Evolutionary conservation across 2,888 invertebrate species (phyloP).

Genomic region (Plagodis dolabraria): DNA sequence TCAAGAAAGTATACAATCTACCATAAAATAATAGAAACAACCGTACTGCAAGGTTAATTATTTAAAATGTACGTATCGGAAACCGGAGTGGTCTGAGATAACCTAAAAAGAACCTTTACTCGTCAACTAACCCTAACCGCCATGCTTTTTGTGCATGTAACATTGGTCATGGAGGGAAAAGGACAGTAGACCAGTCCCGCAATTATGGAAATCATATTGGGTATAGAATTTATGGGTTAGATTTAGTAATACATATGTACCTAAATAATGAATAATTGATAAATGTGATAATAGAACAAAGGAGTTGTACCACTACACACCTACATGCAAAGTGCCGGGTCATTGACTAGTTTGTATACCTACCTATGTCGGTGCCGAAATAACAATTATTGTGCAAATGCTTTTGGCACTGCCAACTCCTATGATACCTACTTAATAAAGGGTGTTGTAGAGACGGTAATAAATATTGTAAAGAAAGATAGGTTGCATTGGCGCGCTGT

Average conservation of each 20-base stretch:
- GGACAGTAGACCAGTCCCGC: constrained; percentile 9
- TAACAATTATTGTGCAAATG: constrained; percentile 50
- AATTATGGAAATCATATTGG: constrained; percentile 1
- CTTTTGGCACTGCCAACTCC: constrained; percentile 36
- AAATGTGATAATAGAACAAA: constrained; percentile 65
- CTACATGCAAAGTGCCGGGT: constrained; percentile 78
- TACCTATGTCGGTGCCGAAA: constrained; percentile 46
- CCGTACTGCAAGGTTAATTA: constrained; percentile 31
- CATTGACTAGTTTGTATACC: constrained; percentile 70
- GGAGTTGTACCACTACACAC: constrained; percentile 55
- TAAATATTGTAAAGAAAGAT: constrained; percentile 41
- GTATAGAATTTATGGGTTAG: too few relatives aligned
- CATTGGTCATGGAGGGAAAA: constrained; percentile 13
- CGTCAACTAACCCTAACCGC: constrained; percentile 27
- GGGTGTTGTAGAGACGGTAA: constrained; percentile 9
- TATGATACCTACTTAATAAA: constrained; percentile 30
- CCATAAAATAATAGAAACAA: constrained; percentile 46
- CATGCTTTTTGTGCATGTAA: constrained; percentile 22
- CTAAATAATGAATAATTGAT: constrained; percentile 29
- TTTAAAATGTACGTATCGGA: constrained; percentile 24
- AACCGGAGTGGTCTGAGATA: constrained; percentile 21
- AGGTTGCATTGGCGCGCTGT: constrained; percentile 55
- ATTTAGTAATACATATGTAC: too few relatives aligned
- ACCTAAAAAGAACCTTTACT: constrained; percentile 14
- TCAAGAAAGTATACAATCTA: constrained; percentile 49